A percentile compares a stretch with the other conserved stretches of the same genome.
phyloP scores from a whole-genome alignment of 2,797 vertebrate species.

The Psittacula derbiana region DNA sequence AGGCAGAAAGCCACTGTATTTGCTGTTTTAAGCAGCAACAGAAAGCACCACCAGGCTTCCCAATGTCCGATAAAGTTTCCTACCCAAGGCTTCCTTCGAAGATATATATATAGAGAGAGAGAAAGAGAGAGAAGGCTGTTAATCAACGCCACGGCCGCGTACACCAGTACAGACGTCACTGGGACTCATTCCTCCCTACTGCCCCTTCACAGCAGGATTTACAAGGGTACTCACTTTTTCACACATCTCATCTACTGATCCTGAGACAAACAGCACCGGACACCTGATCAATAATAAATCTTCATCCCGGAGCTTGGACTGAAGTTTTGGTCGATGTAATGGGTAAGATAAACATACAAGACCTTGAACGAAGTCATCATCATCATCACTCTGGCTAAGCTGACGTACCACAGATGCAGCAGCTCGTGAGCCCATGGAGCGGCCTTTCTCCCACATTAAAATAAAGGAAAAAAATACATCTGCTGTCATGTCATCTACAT shows the following conservation, averaged over 20 bases:
- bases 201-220: background rate
- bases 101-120: background rate
- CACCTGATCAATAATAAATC: conserved; percentile 80
- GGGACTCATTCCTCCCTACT: background rate
- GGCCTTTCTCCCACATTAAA: conserved; percentile 75
- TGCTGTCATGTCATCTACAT: background rate
- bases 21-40: background rate
- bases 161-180: background rate
- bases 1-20: background rate
- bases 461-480: background rate
- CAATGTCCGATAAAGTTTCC: background rate
- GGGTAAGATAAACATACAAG: conserved; percentile 92
- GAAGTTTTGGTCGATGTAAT: conserved; percentile 86
- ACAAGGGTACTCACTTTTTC: conserved; percentile 77
- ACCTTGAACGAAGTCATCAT: conserved; percentile 80
- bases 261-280: conserved; percentile 88
- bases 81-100: background rate
- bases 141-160: background rate
- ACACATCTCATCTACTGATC: conserved; percentile 91
- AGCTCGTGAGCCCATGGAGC: conserved; percentile 91
- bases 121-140: background rate
- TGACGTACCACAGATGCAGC: conserved; percentile 80
- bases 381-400: conserved; percentile 60
- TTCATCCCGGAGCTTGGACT: conserved; percentile 82
- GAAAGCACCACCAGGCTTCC: background rate